These are phyloP conservation scores for Orchesellides sinensis DNA, from an alignment of 2,888 invertebrate species.

Conservation along the genomic window DNA sequence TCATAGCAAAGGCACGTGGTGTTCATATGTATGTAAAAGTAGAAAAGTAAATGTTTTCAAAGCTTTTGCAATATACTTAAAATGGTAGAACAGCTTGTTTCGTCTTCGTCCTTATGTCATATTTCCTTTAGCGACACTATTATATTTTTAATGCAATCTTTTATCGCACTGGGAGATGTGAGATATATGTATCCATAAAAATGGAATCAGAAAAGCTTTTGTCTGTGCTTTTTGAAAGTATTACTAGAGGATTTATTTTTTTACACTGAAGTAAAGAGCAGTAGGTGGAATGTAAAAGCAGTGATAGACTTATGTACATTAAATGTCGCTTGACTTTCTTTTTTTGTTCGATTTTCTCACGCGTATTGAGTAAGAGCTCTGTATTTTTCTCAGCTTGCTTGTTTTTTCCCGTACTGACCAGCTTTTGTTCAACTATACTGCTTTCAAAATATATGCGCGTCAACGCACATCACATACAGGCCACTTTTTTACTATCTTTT, in stretches of 20 bases:
- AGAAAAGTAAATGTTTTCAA: not conserved
- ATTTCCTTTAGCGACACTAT: not conserved
- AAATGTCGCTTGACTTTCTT: conserved; percentile 11
- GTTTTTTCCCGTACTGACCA: not conserved
- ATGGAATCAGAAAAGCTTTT: not conserved
- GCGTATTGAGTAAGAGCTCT: not conserved
- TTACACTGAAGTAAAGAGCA: not conserved
- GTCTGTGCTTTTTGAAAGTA: not conserved
- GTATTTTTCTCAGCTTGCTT: not conserved
- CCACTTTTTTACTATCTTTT: too few species aligned
- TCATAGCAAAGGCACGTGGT: not conserved
- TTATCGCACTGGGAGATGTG: too few species aligned
- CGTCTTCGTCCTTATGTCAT: not conserved
- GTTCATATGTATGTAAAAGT: not conserved
- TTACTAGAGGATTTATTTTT: not conserved
- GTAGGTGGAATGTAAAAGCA: not conserved
- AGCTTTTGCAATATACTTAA: not conserved
- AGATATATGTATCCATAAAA: not conserved
- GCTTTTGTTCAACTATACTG: too few species aligned
- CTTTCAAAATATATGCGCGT: too few species aligned
- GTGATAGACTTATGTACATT: not conserved
- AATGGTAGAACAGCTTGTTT: not conserved
- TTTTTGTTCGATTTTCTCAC: conserved; percentile 21
- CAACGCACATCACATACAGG: too few species aligned
- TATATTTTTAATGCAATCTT: not conserved